Conservation (phyloP, 2,113 vertebrate species). For the Phrynocephalus versicolor region DNA sequence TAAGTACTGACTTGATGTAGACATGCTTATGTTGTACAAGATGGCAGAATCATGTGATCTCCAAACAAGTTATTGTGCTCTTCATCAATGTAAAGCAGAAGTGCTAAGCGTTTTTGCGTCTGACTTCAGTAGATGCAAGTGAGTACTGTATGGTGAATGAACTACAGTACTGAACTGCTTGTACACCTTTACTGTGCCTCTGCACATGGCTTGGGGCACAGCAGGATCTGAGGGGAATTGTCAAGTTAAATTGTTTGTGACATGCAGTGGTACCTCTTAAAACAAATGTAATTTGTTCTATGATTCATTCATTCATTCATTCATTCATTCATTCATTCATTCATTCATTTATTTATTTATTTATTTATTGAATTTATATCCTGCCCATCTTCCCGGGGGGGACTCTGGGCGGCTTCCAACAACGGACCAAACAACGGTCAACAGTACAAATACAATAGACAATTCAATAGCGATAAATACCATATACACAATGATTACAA, state of each 20-base stretch:
- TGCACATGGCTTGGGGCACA: constrained; percentile 11
- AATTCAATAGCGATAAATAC: too few species aligned
- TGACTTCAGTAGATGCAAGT: background rate
- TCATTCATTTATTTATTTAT: too few species aligned
- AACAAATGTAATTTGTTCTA: too few species aligned
- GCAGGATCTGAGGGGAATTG: constrained; percentile 10
- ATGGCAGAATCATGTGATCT: background rate
- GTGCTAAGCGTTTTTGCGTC: background rate
- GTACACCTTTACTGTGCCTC: background rate
- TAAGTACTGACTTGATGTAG: background rate
- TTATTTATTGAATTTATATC: too few species aligned
- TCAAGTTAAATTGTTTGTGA: background rate
- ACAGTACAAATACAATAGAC: too few species aligned
- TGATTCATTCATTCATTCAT: too few species aligned
- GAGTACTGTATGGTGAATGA: constrained; percentile 8
- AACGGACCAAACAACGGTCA: too few species aligned
- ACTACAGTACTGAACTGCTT: constrained; percentile 23
- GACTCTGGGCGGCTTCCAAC: too few species aligned
- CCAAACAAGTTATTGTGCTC: background rate
- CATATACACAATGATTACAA: too few species aligned
- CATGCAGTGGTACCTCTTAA: too few species aligned
- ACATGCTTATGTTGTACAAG: background rate
- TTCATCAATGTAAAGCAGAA: background rate
- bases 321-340: too few species aligned
- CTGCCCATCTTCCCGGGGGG: too few species aligned